phyloP scores from a whole-genome alignment of 2,888 invertebrate species.

The Rotaria macrura region DNA sequence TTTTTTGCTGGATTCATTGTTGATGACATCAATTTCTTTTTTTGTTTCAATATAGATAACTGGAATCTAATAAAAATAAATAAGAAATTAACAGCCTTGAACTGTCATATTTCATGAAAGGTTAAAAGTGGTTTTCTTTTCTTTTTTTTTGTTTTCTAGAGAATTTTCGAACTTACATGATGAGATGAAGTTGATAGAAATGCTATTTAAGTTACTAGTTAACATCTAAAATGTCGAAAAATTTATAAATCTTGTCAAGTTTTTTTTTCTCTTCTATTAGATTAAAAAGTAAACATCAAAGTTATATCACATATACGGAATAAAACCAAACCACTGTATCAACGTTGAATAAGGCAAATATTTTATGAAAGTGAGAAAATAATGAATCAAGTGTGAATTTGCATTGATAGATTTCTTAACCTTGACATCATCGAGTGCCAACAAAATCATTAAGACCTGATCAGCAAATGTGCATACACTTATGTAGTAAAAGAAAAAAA shows the following conservation, averaged over 20 bases:
- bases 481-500: not conserved
- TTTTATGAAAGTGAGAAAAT: not conserved
- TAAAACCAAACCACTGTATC: not conserved
- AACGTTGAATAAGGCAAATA: not conserved
- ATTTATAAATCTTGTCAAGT: not conserved
- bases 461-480: not conserved
- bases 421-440: not conserved
- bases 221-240: not conserved
- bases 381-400: not conserved
- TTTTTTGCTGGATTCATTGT: not conserved
- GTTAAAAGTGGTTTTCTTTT: not conserved
- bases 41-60: not conserved
- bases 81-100: not conserved
- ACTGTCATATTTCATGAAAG: not conserved
- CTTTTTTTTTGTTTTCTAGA: not conserved
- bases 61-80: not conserved
- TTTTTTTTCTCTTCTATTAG: not conserved
- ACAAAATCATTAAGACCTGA: not conserved
- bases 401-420: not conserved
- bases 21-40: not conserved
- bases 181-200: not conserved
- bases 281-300: not conserved
- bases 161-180: conserved; percentile 9
- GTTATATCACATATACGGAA: not conserved
- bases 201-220: not conserved